Conservation (phyloP, 2,113 vertebrate genomes). For the Eretmochelys imbricata region DNA sequence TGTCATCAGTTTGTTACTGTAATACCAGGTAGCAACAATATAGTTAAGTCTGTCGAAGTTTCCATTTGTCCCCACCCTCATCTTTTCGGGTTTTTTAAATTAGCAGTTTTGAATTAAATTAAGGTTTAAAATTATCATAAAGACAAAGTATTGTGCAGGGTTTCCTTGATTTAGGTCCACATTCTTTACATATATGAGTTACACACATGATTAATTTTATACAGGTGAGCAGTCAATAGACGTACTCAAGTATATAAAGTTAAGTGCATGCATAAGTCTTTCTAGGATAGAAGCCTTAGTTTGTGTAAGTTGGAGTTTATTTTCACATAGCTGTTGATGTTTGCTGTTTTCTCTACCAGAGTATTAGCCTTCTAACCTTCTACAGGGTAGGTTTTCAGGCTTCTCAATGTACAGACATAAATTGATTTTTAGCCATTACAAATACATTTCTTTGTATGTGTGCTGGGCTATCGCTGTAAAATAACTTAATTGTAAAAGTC, state of each 20-base stretch:
- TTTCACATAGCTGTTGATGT: not conserved
- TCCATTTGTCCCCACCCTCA: not conserved
- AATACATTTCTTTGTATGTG: constrained; percentile 32
- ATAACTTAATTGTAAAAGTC: constrained; percentile 41
- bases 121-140: not conserved
- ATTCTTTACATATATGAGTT: not conserved
- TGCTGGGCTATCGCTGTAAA: constrained; percentile 17
- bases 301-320: not conserved
- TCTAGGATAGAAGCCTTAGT: not conserved
- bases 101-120: not conserved
- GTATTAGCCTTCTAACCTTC: constrained; percentile 5
- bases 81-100: not conserved
- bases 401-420: constrained; percentile 5
- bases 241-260: not conserved
- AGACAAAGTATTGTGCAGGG: not conserved
- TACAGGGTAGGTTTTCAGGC: not conserved
- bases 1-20: not conserved
- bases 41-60: not conserved
- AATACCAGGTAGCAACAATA: not conserved
- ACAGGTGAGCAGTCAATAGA: not conserved
- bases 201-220: not conserved
- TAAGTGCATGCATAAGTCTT: not conserved
- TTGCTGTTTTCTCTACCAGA: not conserved
- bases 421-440: constrained; percentile 54
- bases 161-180: not conserved